phyloP scores from a whole-genome alignment of 2,113 vertebrate genomes.

The Alces alces region DNA sequence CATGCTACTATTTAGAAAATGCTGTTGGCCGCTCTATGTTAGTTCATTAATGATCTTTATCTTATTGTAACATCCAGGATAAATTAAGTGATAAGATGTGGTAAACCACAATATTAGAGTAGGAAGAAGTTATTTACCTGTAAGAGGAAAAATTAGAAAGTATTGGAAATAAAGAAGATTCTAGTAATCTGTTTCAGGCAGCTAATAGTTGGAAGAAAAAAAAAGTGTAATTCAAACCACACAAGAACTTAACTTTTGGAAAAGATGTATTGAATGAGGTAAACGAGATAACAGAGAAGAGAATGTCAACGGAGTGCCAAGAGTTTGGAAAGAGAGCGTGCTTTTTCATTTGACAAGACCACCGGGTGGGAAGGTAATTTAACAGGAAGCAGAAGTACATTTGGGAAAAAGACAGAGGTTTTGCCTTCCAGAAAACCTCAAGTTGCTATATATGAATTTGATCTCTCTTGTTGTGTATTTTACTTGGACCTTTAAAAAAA shows the following conservation, averaged over 20 bases:
- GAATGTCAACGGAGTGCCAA: not conserved
- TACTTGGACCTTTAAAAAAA: constrained; percentile 7
- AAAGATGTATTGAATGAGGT: constrained; percentile 35
- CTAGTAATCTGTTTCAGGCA: constrained; percentile 10
- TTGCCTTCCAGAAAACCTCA: constrained; percentile 52
- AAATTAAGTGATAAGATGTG: constrained; percentile 60
- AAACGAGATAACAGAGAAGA: not conserved
- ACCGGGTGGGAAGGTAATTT: constrained; percentile 7
- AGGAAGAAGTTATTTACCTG: constrained; percentile 68
- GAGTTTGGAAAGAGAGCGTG: not conserved
- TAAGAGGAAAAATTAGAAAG: constrained; percentile 38
- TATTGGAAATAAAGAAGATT: constrained; percentile 21
- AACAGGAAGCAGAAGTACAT: constrained; percentile 30
- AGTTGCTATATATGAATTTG: not conserved
- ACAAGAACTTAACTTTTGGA: constrained; percentile 18
- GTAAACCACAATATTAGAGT: constrained; percentile 53
- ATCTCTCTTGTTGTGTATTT: not conserved
- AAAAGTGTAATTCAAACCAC: constrained; percentile 35
- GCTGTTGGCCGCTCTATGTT: constrained; percentile 44
- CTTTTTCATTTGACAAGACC: not conserved
- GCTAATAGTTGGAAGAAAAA: constrained; percentile 3
- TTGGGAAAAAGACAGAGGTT: constrained; percentile 29
- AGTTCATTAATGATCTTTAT: constrained; percentile 61
- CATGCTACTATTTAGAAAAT: constrained; percentile 50
- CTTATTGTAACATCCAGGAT: constrained; percentile 45